Base-by-base conservation (phyloP, 2,113 vertebrate species). In the Platysternon megacephalum region DNA sequence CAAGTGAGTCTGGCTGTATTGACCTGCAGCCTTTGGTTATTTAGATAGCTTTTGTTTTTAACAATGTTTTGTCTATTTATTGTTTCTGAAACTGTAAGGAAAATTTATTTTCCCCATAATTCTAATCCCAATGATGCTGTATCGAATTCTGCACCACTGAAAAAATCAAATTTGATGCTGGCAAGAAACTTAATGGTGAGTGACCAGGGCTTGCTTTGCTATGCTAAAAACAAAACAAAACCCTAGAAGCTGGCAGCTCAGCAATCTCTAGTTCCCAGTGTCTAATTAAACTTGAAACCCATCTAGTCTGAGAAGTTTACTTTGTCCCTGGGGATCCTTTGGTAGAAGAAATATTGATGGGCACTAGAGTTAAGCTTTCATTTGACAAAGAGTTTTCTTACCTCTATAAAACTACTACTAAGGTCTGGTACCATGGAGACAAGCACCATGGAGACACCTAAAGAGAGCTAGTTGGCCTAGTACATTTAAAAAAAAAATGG, bases 31-130 rank as follows among this genome's bases (percentile, higher is more conserved):
- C 82, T 88, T 95, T 90, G 82, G 68, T 92, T 94, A 74, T 93
- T 89, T 86, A 84, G 92, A 92, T 78, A 88, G 74, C 84, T 95
- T 97, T 91, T 78, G 58, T 95, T 96, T 97, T 86, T 87, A 97
- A 84, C 26, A 85, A 72, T 80, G 32, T 88, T 93, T 93, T 78
- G 92, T 96, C 90, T 94, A 89, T 78, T 96, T 94, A 89, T 76
- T 88, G 58, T 90, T 96, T 97, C 91, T 94, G 91, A 87, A 74
- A 35, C 35, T 58, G 42, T 53, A 86, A 95, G 85, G 65, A 92
- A 95, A 86, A 58, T 52, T 53, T 12, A 8, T n/a, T 83, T 94
- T 79, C 42, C 49, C 53, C 79, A 8, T 28, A 22, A 56, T 76
- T 91, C 68, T 49, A 21, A 79, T 93, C 61, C 80, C n/a, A 53